Conservation (phyloP, 2,797 vertebrate genomes). For the Gymnocypris eckloni region DNA sequence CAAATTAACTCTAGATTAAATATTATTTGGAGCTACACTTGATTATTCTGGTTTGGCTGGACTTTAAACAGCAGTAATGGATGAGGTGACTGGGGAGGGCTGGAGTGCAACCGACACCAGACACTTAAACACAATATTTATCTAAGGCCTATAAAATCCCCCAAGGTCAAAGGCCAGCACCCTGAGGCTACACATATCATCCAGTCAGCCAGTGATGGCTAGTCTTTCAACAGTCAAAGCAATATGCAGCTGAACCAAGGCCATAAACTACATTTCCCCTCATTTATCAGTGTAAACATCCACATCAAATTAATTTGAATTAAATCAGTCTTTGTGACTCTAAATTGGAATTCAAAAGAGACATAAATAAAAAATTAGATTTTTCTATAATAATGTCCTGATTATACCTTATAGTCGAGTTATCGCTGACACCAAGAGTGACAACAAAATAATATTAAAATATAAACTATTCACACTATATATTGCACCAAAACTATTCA, state of each 20-base stretch:
- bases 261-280: conserved; percentile 48
- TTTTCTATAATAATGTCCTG: not conserved
- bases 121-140: conserved; percentile 81
- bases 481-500: not conserved
- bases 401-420: not conserved
- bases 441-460: not conserved
- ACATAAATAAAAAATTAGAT: not conserved
- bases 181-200: conserved; percentile 65
- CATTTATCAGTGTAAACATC: conserved; percentile 57
- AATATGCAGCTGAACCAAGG: conserved; percentile 42
- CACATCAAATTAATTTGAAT: conserved; percentile 25
- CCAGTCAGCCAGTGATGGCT: conserved; percentile 66
- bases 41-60: conserved; percentile 68
- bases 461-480: not conserved
- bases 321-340: conserved; percentile 11
- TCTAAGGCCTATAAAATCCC: conserved; percentile 78
- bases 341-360: not conserved
- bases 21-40: conserved; percentile 73
- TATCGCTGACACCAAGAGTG: not conserved
- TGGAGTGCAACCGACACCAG: conserved; percentile 74
- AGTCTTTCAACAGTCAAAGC: conserved; percentile 61
- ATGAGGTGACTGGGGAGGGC: conserved; percentile 78
- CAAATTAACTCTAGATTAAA: conserved; percentile 68
- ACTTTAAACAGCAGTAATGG: conserved; percentile 78
- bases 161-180: conserved; percentile 72